These are phyloP conservation scores for Acrobasis repandana DNA, from an alignment of 2,888 invertebrate genomes.

Conservation along the genomic window DNA sequence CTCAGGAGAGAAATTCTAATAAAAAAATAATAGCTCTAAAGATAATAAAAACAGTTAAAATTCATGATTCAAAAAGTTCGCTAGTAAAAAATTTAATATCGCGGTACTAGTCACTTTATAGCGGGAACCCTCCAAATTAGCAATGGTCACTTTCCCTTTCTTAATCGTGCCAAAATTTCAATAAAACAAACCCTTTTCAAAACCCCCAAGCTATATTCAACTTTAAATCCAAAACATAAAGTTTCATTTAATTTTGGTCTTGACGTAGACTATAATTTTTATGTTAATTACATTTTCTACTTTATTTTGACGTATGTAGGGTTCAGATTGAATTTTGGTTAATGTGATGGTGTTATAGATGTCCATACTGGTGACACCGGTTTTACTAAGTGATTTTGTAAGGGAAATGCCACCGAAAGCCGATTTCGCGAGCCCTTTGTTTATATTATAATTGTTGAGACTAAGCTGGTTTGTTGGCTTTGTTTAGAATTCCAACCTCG, in stretches of 20 bases:
- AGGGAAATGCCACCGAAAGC: conserved; percentile 44
- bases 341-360: conserved; percentile 38
- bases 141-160: conserved; percentile 65
- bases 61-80: conserved; percentile 35
- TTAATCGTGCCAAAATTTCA: conserved; percentile 57
- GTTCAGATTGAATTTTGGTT: conserved; percentile 8
- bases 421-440: conserved; percentile 42
- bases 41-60: conserved; percentile 23
- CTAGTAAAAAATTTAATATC: conserved; percentile 42
- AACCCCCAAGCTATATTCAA: conserved; percentile 20
- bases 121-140: conserved; percentile 61
- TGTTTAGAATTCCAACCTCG: conserved; percentile 18
- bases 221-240: conserved; percentile 27
- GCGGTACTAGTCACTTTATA: conserved; percentile 46
- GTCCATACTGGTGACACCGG: conserved; percentile 54
- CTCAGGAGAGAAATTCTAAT: not conserved
- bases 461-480: conserved; percentile 32
- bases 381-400: conserved; percentile 62
- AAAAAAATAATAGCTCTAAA: not conserved
- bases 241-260: conserved; percentile 3
- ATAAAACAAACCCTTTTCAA: conserved; percentile 31
- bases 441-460: conserved; percentile 38
- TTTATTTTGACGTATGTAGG: conserved; percentile 17
- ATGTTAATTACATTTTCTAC: not conserved
- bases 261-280: not conserved